Conservation (phyloP, 2,113 vertebrate species). For the Gadus chalcogrammus region DNA sequence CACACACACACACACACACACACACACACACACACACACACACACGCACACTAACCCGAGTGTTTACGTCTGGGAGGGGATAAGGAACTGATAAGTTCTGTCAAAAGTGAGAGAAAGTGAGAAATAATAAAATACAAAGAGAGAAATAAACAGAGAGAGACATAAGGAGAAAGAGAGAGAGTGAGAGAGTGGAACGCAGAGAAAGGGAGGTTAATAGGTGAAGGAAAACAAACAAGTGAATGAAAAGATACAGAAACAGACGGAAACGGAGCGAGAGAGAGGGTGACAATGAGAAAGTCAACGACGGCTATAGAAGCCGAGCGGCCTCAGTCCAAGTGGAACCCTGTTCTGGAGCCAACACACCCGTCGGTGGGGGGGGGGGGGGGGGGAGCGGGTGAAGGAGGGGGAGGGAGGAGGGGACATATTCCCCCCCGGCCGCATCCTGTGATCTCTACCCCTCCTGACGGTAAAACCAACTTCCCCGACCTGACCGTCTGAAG, state of each 20-base stretch:
- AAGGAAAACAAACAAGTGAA: too few relatives aligned
- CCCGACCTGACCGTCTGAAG: slow-evolving; percentile 9
- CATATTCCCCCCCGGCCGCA: background rate
- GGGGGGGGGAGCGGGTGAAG: too few relatives aligned
- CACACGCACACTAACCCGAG: slow-evolving; percentile 10
- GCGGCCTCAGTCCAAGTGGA: background rate
- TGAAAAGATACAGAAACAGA: background rate
- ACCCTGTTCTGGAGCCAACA: background rate
- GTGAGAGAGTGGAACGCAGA: background rate
- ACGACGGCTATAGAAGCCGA: too few relatives aligned
- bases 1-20: slow-evolving; percentile 4
- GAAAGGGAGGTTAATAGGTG: too few relatives aligned
- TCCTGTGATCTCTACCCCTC: slow-evolving; percentile 1
- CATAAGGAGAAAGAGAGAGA: background rate
- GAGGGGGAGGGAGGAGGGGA: background rate
- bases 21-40: too few relatives aligned
- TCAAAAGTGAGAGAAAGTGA: background rate
- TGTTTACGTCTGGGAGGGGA: slow-evolving; percentile 35
- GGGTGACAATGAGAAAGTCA: too few relatives aligned
- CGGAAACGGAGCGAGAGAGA: too few relatives aligned
- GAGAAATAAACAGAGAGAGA: slow-evolving; percentile 1
- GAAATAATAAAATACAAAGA: background rate
- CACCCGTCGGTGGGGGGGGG: background rate
- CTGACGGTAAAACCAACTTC: slow-evolving; percentile 26
- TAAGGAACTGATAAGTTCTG: slow-evolving; percentile 3